Evolutionary conservation across 1,140 invertebrate genomes (phyloP), one percentile per base, ranked within the genome.

Genomic region (Nebria ingens): DNA sequence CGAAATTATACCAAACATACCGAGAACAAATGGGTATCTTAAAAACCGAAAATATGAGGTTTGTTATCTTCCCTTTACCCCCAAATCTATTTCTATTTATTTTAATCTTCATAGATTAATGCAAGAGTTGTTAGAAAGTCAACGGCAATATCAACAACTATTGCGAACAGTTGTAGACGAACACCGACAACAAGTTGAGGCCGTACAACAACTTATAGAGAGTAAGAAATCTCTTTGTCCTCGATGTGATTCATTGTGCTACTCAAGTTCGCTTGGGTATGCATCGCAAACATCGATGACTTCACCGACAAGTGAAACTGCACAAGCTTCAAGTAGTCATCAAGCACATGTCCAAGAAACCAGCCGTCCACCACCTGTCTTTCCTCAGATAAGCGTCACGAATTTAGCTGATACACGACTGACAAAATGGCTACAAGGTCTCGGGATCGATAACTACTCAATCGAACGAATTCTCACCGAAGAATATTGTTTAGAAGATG

Each of bases 401-500:
- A 62, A 60, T 51, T 42, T 20, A 19, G 19, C 51, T 54, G 75
- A 83, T 66, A 61, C 62, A 21, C 67, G 69, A 60, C 72, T 85
- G 57, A 65, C 77, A 13, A 70, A 78, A 50, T 86, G 83, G 81
- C 62, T 86, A 12, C 62, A 73, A 56, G 71, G 71, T 55, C 67
- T 83, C 40, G 73, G 76, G 22, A 64, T 86, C 34, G 77, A 84
- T 64, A 71, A 76, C 56, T 65, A 64, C 22, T 76, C 80, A 19
- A 77, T 81, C 49, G 73, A 80, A 55, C 78, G 73, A 63, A 81
- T 93, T 64, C 62, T 84, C 17, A 66, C 76, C 52, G 86, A 93
- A 68, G 83, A 89, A 58, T 93, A 89, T 66, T 85, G 80, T 9
- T 77, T 89, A 60, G 79, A 85, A 52, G 89, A 93, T 71, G 71